Base-by-base conservation (phyloP, 2,797 vertebrate genomes). In the Pseudochirops corinnae region DNA sequence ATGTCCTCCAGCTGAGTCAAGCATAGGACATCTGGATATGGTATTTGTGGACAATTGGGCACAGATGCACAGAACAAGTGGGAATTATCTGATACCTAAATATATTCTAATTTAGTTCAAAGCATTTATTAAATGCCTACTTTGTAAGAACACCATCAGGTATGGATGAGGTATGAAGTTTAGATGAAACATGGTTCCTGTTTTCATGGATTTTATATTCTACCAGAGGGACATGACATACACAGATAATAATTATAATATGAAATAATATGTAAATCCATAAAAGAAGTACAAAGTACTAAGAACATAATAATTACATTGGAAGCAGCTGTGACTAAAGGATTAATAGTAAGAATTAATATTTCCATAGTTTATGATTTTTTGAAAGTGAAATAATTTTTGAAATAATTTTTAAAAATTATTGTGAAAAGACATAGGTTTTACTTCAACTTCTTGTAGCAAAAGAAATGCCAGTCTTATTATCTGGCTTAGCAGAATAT, bases 401-500 rank as follows among this genome's bases (percentile, higher is more conserved):
- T 52, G 52, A 52, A 52, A 52, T 52, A 52, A 52, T 52, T 52
- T 50, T 95, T 96, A 93, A 21, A 94, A 94, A 24, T 95, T 90
- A 93, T 0, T 96, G 33, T 96, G 92, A 93, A 93, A 96, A 92
- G 52, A 46, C 87, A 92, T 74, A 26, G 16, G 1, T 95, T 95
- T 97, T 97, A 93, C 39, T 94, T 21, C 96, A 95, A 31, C 7
- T 24, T 92, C 0, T 60, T 97, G 82, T 87, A 28, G 95, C 46
- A 93, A 52, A 92, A 90, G 92, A 90, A 95, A 11, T 58, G 46
- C 16, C 91, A 96, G 94, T 94, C 50, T 96, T 93, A 93, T 95
- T 97, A 92, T 52, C 16, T 95, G 39, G 90, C 87, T 96, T 52
- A 97, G 74, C 58, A 91, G 90, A 91, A 56, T 53, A 90, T 94